Percentiles rank a stretch among this genome's conserved stretches.
phyloP scores from a whole-genome alignment of 1,140 invertebrate species.

The Conus betulinus region DNA sequence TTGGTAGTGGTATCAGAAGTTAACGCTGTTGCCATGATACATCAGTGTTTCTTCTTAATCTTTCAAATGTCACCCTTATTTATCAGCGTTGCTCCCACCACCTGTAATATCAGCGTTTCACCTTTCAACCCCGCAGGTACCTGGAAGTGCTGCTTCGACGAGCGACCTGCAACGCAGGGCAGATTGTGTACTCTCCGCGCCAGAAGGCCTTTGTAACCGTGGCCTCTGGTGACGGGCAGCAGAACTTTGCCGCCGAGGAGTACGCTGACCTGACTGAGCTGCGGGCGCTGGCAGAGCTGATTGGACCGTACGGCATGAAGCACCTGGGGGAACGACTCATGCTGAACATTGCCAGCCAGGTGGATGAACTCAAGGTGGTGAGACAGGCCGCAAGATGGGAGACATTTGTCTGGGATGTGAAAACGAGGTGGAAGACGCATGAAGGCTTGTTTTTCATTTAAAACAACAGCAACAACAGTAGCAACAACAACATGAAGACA shows the following conservation, averaged over 20 bases:
- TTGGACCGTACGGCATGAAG: conserved; percentile 99
- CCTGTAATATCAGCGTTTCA: too few species aligned
- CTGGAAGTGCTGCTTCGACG: conserved; percentile 94
- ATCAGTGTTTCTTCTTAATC: too few species aligned
- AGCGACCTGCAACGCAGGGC: conserved; percentile 90
- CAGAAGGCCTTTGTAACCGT: conserved; percentile 97
- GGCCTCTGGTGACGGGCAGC: conserved; percentile 86
- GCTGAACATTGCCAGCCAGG: conserved; percentile 98
- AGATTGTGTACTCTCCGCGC: conserved; percentile 97
- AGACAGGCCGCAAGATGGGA: not conserved
- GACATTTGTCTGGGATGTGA: too few species aligned
- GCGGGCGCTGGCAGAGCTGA: conserved; percentile 96
- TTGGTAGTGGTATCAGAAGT: too few species aligned
- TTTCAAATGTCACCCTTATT: too few species aligned
- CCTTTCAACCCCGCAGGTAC: conserved; percentile 79
- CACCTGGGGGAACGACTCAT: conserved; percentile 96
- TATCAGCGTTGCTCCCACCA: too few species aligned
- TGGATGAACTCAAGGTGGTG: conserved; percentile 91
- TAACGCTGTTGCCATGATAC: too few species aligned
- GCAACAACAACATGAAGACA: too few species aligned
- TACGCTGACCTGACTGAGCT: conserved; percentile 98
- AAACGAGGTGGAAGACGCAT: too few species aligned
- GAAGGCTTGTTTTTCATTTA: too few species aligned
- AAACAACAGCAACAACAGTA: too few species aligned
- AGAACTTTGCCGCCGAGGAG: conserved; percentile 96